These are phyloP conservation scores for Argyrosomus regius DNA, from an alignment of 2,797 vertebrate genomes.

Conservation along the genomic window DNA sequence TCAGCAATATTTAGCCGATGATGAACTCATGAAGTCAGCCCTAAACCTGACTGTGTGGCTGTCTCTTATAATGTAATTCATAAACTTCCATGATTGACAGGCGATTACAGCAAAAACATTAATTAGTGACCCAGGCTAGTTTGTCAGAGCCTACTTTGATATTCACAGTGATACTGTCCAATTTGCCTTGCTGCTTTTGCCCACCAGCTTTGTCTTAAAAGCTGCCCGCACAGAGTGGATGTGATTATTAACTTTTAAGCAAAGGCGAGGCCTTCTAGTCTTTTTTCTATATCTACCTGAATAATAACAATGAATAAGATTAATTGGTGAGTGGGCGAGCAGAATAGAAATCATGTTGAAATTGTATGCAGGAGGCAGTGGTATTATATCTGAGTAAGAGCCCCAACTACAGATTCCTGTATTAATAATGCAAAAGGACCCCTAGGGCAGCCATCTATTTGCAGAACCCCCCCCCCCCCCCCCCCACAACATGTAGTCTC, in stretches of 20 bases:
- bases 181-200: slow-evolving; percentile 46
- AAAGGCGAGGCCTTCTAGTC: slow-evolving; percentile 52
- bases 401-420: slow-evolving; percentile 71
- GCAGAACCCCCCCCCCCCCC: slow-evolving; percentile 51
- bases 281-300: slow-evolving; percentile 55
- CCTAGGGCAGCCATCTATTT: slow-evolving; percentile 78
- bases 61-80: slow-evolving; percentile 15
- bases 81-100: slow-evolving; percentile 41
- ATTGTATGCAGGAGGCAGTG: slow-evolving; percentile 60
- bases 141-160: slow-evolving; percentile 30
- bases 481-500: slow-evolving; percentile 20
- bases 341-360: slow-evolving; percentile 73
- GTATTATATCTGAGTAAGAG: slow-evolving; percentile 80
- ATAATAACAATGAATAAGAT: slow-evolving; percentile 70
- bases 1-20: slow-evolving; percentile 12
- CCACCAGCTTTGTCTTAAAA: slow-evolving; percentile 54
- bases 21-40: slow-evolving; percentile 5
- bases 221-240: slow-evolving; percentile 35
- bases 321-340: slow-evolving; percentile 74
- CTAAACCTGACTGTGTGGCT: neutral
- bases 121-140: slow-evolving; percentile 49
- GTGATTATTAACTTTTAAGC: slow-evolving; percentile 69
- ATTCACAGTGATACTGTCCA: slow-evolving; percentile 47
- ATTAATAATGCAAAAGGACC: slow-evolving; percentile 86
- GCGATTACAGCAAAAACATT: slow-evolving; percentile 7